Evolutionary conservation across 2,888 invertebrate species (phyloP), one percentile per base, ranked within the genome.

Genomic region (Campoplex nolae): DNA sequence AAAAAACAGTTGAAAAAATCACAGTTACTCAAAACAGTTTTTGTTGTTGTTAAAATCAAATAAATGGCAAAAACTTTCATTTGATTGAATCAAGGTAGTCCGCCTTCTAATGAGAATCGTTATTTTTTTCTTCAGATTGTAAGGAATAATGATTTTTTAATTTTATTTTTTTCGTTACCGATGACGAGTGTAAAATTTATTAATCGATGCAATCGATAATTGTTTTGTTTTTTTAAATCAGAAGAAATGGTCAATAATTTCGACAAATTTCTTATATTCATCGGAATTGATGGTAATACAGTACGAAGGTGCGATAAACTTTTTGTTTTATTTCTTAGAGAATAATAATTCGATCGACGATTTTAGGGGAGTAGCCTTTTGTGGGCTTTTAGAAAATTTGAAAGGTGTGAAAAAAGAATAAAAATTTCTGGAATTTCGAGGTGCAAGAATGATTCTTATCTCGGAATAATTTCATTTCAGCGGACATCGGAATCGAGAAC

Each of bases 1-100:
- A 92, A 90, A 93, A 93, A 93, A 93, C 91, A 93, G 92, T 92
- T 92, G 91, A 93, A 93, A 92, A 92, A 93, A 93, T 93, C 93
- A 94, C 93, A 93, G 94, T 93, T 93, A 93, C 91, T 93, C 91
- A 92, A 92, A 92, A 92, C 91, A 90, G 82, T 90, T 88, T 90
- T 89, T 86, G 83, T 90, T 88, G 89, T 89, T 84, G 84, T 85
- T 88, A 84, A 78, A 88, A 74, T 51, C 48, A 77, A 86, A 73
- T 56, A 81, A 81, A 68, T n/a, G 68, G 75, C 51, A 74, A 54
- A 70, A 65, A 35, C 51, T 62, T 32, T 62, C 62, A 62, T 32
- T 32, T 16, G 32, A 32, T 62, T 16, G 32, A 62, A 16, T 32
- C 32, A 32, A 32, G 4, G 28, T 32, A 1, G 4, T 32, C 16